Conservation (phyloP, 2,113 vertebrate genomes). For the Calypte anna region DNA sequence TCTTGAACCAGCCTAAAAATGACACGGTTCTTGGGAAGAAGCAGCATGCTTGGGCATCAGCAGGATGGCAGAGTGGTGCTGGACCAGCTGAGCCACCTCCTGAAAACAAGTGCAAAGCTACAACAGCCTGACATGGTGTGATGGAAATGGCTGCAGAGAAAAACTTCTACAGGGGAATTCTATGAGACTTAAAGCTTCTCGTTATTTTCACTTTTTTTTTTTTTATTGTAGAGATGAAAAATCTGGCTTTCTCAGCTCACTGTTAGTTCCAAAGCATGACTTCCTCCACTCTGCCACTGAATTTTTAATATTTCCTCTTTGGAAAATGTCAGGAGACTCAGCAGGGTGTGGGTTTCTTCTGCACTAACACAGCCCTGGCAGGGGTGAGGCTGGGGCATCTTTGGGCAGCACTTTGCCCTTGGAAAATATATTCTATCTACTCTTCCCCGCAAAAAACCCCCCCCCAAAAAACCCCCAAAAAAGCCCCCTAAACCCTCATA, state of each 20-base stretch:
- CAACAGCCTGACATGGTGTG: neutral
- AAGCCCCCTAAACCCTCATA: neutral
- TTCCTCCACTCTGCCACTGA: constrained; percentile 31
- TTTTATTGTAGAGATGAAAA: neutral
- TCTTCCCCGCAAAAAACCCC: neutral
- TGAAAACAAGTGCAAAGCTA: neutral
- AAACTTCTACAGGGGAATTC: neutral
- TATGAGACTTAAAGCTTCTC: neutral
- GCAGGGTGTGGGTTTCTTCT: constrained; percentile 44
- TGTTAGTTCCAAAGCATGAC: neutral
- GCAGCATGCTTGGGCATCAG: accelerated
- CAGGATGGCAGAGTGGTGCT: neutral
- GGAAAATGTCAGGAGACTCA: constrained; percentile 41
- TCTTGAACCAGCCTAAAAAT: neutral
- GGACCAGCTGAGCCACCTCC: neutral
- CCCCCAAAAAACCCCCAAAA: neutral
- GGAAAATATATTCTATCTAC: neutral
- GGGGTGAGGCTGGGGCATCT: neutral
- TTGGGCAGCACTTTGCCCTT: neutral
- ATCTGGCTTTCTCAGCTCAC: neutral
- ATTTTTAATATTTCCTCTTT: constrained; percentile 63
- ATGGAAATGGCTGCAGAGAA: neutral
- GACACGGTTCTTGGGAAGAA: neutral
- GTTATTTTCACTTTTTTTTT: constrained; percentile 3
- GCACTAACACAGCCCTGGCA: neutral